Conservation (phyloP, 2,797 vertebrate species). For the Scomberomorus guttatus region DNA sequence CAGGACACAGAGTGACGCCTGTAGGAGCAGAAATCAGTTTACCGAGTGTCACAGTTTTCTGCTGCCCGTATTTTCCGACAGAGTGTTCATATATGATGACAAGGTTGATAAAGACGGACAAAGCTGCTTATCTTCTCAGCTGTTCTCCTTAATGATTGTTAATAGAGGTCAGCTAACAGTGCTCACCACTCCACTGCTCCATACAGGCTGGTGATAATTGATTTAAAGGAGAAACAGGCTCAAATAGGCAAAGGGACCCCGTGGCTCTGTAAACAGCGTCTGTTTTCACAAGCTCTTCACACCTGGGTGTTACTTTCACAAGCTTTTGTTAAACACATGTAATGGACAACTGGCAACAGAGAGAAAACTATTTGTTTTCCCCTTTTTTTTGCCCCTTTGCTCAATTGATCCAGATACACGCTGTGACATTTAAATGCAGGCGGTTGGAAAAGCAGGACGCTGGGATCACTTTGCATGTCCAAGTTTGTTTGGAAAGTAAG, state of each 20-base stretch:
- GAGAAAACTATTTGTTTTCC: slow-evolving; percentile 48
- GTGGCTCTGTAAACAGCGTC: slow-evolving; percentile 70
- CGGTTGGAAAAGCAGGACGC: slow-evolving; percentile 29
- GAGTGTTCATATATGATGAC: not conserved
- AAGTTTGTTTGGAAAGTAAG: slow-evolving; percentile 54
- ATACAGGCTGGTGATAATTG: slow-evolving; percentile 61
- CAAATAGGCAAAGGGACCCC: slow-evolving; percentile 48
- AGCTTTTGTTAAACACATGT: slow-evolving; percentile 75
- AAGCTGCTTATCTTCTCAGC: slow-evolving; percentile 4
- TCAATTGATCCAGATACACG: slow-evolving; percentile 10
- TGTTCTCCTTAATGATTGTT: slow-evolving; percentile 33
- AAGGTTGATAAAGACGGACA: slow-evolving; percentile 12
- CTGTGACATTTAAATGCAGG: slow-evolving; percentile 17
- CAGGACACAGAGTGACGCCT: slow-evolving; percentile 20
- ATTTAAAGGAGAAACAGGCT: slow-evolving; percentile 65
- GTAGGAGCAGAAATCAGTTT: not conserved
- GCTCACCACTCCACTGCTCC: slow-evolving; percentile 19
- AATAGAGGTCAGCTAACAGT: slow-evolving; percentile 45
- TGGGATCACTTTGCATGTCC: slow-evolving; percentile 15
- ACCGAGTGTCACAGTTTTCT: not conserved
- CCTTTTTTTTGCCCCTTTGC: not conserved
- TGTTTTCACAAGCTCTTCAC: slow-evolving; percentile 82
- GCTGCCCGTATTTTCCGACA: not conserved
- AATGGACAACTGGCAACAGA: slow-evolving; percentile 74
- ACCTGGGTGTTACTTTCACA: slow-evolving; percentile 78